Evolutionary conservation across 2,888 invertebrate species (phyloP), one percentile per base, ranked within the genome.

Genomic region (Drosophila nr. medialis): DNA sequence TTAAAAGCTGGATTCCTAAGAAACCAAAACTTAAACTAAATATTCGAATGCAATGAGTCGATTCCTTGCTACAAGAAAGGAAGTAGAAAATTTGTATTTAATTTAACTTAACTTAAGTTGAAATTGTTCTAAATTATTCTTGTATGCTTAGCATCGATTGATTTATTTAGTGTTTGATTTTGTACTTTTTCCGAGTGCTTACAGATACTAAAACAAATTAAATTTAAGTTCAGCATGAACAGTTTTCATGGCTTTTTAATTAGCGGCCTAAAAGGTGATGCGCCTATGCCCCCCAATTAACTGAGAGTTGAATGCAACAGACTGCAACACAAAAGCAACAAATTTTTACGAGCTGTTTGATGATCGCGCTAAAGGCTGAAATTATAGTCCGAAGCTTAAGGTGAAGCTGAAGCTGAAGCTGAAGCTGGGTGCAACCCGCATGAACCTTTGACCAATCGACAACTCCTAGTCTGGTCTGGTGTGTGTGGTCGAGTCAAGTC

Each of bases 231-330:
- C 10, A 27, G 24, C 50, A 34, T 64, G 49, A 42, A 53, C 55
- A 60, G 70, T 77, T 83, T 84, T 78, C 84, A 75, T 81, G 82
- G 67, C 66, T 64, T 84, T 84, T 81, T 84, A 82, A 81, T 82
- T 81, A 84, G 72, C 80, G 59, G 55, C 50, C 65, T 34, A 34
- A 51, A 53, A 69, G 72, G 64, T 84, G 66, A 78, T 69, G 60
- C 27, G 21, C 34, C 49, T 40, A 34, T 40, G 55, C 29, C 34
- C 45, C 38, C 21, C 51, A 81, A 81, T 81, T 81, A 84, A 84
- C 85, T 82, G 64, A 65, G 72, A 70, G 75, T 65, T 69, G 69
- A 63, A 78, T 58, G 58, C 53, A 10, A 40, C 73, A 27, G 42
- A 18, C 30, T 15, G 58, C 45, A 32, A 67, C 53, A 53, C 36